Percentiles rank a stretch among this genome's conserved stretches.
These are phyloP conservation scores for Silurus asotus DNA, from an alignment of 2,113 vertebrate genomes.

Conservation along the genomic window DNA sequence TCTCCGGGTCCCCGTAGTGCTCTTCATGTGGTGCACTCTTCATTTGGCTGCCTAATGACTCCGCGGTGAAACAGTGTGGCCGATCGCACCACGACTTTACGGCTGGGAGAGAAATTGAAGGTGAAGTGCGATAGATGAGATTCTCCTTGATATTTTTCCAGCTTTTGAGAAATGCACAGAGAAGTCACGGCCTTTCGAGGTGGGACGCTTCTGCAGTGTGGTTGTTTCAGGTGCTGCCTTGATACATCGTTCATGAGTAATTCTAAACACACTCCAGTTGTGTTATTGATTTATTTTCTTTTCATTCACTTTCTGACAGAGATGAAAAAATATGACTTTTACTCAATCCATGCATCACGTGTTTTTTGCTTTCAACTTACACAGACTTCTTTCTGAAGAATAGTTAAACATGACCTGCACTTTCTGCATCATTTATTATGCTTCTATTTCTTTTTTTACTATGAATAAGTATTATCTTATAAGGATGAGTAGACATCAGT, in stretches of 20 bases:
- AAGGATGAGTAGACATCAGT: too few relatives aligned
- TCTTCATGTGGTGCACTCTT: slow-evolving; percentile 44
- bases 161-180: background rate
- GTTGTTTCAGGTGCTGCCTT: background rate
- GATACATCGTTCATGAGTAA: background rate
- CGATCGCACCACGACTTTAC: slow-evolving; percentile 45
- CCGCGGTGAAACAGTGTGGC: slow-evolving; percentile 52
- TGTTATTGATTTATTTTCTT: background rate
- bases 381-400: background rate
- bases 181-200: background rate
- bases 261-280: background rate
- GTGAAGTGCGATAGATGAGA: slow-evolving; percentile 60
- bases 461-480: too few relatives aligned
- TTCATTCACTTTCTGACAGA: background rate
- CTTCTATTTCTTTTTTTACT: too few relatives aligned
- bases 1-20: slow-evolving; percentile 24
- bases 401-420: background rate
- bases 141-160: slow-evolving; percentile 9
- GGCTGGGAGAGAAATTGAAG: slow-evolving; percentile 60
- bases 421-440: background rate
- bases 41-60: slow-evolving; percentile 58
- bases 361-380: background rate
- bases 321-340: background rate
- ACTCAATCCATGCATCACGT: background rate
- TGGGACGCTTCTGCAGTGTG: background rate